These are phyloP conservation scores for Lithophane socia DNA, from an alignment of 2,888 invertebrate species.

Conservation along the genomic window DNA sequence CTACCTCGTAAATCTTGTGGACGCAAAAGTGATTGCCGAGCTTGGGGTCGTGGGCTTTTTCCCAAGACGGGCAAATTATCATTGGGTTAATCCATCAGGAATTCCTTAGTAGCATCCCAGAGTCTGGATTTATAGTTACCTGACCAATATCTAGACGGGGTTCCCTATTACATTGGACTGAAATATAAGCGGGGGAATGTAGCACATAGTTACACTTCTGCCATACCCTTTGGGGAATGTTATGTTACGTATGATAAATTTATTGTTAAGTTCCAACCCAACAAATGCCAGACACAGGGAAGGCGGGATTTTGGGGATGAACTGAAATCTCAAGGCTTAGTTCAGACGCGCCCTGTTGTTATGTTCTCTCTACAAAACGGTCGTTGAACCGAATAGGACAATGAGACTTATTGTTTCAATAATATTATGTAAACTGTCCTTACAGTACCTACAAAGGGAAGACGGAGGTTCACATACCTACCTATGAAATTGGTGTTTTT, in stretches of 20 bases:
- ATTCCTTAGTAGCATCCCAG: too few species aligned
- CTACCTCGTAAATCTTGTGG: too few species aligned
- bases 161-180: not conserved
- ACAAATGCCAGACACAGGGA: conserved; percentile 41
- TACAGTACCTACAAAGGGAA: conserved; percentile 1
- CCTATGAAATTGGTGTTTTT: too few species aligned
- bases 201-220: not conserved
- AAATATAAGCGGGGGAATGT: not conserved
- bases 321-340: conserved; percentile 37
- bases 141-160: not conserved
- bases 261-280: conserved; percentile 39
- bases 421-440: conserved; percentile 19
- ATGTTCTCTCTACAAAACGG: conserved; percentile 15
- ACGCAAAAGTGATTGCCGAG: too few species aligned
- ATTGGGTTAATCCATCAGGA: not conserved
- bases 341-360: conserved; percentile 23
- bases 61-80: not conserved
- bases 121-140: too few species aligned
- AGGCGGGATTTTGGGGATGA: conserved; percentile 45
- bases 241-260: conserved; percentile 38
- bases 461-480: not conserved
- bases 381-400: conserved; percentile 13
- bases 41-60: not conserved
- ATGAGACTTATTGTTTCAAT: conserved; percentile 47
- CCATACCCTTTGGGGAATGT: not conserved